phyloP scores from a whole-genome alignment of 2,888 invertebrate species.

The Folsomia manolachei region DNA sequence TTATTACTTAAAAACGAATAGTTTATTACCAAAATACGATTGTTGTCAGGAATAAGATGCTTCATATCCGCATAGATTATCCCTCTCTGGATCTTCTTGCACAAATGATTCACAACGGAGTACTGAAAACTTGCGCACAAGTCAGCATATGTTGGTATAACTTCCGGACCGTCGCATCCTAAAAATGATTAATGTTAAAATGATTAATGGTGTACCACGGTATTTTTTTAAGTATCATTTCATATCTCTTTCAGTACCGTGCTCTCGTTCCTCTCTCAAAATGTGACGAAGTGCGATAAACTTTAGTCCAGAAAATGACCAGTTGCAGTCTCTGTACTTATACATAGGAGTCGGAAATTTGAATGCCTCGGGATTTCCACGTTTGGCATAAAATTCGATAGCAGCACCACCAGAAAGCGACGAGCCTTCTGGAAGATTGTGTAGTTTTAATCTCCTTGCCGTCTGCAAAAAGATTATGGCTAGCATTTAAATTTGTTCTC shows the following conservation, averaged over 20 bases:
- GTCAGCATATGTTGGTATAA: slow-evolving; percentile 73
- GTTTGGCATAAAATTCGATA: slow-evolving; percentile 75
- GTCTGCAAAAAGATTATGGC: slow-evolving; percentile 56
- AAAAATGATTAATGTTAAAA: too few relatives aligned
- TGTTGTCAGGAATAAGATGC: slow-evolving; percentile 60
- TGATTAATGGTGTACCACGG: too few relatives aligned
- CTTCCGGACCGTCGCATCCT: slow-evolving; percentile 64
- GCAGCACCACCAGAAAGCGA: slow-evolving; percentile 77
- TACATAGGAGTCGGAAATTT: slow-evolving; percentile 66
- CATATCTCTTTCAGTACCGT: too few relatives aligned
- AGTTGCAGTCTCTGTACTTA: slow-evolving; percentile 73
- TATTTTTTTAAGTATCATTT: too few relatives aligned
- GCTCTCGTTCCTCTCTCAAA: slow-evolving; percentile 60
- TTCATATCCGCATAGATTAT: slow-evolving; percentile 67
- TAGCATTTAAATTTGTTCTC: background rate
- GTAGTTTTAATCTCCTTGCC: slow-evolving; percentile 78
- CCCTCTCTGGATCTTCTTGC: slow-evolving; percentile 71
- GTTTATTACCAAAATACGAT: slow-evolving; percentile 43
- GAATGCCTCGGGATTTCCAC: slow-evolving; percentile 65
- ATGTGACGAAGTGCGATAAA: slow-evolving; percentile 62
- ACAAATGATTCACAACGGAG: slow-evolving; percentile 72
- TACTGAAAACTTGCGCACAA: slow-evolving; percentile 82
- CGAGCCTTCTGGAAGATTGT: slow-evolving; percentile 71
- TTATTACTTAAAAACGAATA: slow-evolving; percentile 1
- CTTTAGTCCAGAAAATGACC: slow-evolving; percentile 83